Evolutionary conservation across 2,113 vertebrate species (phyloP).

Genomic region (Leptobrachium leishanense): DNA sequence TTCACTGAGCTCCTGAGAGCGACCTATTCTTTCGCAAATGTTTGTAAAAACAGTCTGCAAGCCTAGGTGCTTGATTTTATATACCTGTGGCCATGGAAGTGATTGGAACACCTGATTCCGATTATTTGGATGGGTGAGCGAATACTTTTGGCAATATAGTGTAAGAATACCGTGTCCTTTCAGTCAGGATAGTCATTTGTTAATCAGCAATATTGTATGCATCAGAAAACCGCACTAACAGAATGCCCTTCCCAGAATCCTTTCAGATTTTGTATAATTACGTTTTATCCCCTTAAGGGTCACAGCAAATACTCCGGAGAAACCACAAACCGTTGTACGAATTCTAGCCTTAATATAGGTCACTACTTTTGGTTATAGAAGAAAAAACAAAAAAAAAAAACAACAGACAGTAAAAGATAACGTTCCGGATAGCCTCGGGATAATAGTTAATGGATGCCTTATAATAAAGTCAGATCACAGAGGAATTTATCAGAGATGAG

Average conservation of each 20-base stretch:
- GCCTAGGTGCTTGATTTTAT: no score
- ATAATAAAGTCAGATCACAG: conserved; percentile 35
- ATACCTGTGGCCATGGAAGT: no score
- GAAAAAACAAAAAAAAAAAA: not conserved
- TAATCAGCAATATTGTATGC: conserved; percentile 7
- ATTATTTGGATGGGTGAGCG: no score
- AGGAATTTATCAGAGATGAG: conserved; percentile 25
- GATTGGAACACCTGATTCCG: no score
- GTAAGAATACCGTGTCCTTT: no score
- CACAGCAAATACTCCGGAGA: conserved; percentile 21
- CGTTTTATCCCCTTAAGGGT: conserved; percentile 27
- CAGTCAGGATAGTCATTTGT: not conserved
- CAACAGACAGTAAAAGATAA: not conserved
- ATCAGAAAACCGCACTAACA: not conserved
- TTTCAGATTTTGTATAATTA: conserved; percentile 40
- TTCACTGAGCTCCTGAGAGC: no score
- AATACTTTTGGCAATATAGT: no score
- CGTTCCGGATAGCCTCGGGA: conserved; percentile 21
- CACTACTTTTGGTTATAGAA: conserved; percentile 35
- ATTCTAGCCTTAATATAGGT: conserved; percentile 42
- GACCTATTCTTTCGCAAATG: no score
- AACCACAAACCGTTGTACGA: conserved; percentile 22
- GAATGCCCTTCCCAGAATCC: conserved; percentile 14
- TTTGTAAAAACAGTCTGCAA: no score
- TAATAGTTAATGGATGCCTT: conserved; percentile 37